Conservation (phyloP, 2,888 invertebrate species). For the Prostheceraeus crozeri region DNA sequence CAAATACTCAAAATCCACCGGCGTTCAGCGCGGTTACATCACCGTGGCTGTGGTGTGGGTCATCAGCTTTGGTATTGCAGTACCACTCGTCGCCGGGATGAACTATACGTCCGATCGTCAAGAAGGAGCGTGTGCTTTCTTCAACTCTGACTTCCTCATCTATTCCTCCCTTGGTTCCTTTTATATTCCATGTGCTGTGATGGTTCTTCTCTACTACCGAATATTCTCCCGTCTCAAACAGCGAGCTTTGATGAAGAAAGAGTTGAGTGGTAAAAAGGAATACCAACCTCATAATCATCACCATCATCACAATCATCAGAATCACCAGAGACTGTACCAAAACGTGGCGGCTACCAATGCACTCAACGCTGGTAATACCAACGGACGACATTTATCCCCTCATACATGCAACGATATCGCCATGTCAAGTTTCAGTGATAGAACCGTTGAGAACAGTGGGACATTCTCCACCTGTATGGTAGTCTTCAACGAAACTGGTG, state of each 20-base stretch:
- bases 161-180: slow-evolving; percentile 95
- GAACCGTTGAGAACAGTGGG: no score
- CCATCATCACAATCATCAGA: neutral
- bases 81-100: slow-evolving; percentile 87
- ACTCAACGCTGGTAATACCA: no score
- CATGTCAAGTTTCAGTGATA: no score
- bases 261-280: neutral
- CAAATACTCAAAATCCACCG: slow-evolving; percentile 96
- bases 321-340: no score
- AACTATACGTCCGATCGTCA: slow-evolving; percentile 42
- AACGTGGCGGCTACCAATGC: no score
- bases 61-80: slow-evolving; percentile 85
- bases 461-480: no score
- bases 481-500: no score
- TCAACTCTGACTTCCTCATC: slow-evolving; percentile 93
- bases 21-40: slow-evolving; percentile 73
- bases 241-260: slow-evolving; percentile 44
- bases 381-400: no score
- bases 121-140: slow-evolving; percentile 70
- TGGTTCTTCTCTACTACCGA: slow-evolving; percentile 92
- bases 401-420: no score
- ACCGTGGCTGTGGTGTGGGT: slow-evolving; percentile 92
- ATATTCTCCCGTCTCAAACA: slow-evolving; percentile 76
- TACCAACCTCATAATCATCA: no score
- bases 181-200: slow-evolving; percentile 95